Percentiles rank a stretch among this genome's conserved stretches.
Conservation (phyloP, 2,797 vertebrate genomes). For the Melanitta fusca region DNA sequence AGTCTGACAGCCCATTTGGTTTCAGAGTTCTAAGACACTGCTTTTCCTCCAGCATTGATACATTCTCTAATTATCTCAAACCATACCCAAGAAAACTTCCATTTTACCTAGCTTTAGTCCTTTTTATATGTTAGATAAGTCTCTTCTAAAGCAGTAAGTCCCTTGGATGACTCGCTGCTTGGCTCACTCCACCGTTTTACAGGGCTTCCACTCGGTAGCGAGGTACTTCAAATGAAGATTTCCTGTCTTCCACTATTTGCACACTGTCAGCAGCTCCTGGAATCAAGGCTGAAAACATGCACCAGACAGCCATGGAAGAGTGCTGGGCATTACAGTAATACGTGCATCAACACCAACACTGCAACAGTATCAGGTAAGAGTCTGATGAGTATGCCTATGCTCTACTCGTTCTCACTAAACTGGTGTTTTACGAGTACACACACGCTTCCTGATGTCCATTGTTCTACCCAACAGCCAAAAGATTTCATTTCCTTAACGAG, state of each 20-base stretch:
- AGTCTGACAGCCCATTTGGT: not conserved
- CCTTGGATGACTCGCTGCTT: not conserved
- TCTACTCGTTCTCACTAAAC: not conserved
- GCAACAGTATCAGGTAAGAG: not conserved
- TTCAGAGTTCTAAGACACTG: not conserved
- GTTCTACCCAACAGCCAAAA: not conserved
- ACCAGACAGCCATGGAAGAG: not conserved
- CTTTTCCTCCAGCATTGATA: not conserved
- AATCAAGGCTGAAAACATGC: not conserved
- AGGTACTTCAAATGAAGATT: not conserved
- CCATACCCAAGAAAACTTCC: not conserved
- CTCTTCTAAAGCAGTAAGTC: not conserved
- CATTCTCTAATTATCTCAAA: not conserved
- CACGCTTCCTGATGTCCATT: not conserved
- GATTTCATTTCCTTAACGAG: not conserved
- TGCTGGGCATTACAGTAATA: not conserved
- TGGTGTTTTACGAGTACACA: not conserved
- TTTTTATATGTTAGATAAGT: not conserved
- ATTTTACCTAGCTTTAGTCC: not conserved
- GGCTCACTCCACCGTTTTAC: not conserved
- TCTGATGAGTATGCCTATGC: not conserved
- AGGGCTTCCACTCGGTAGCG: not conserved
- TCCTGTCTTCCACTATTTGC: not conserved
- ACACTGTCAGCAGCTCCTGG: not conserved
- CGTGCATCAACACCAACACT: not conserved